These are phyloP conservation scores for Toxotes jaculatrix DNA, from an alignment of 2,113 vertebrate genomes.

Conservation along the genomic window DNA sequence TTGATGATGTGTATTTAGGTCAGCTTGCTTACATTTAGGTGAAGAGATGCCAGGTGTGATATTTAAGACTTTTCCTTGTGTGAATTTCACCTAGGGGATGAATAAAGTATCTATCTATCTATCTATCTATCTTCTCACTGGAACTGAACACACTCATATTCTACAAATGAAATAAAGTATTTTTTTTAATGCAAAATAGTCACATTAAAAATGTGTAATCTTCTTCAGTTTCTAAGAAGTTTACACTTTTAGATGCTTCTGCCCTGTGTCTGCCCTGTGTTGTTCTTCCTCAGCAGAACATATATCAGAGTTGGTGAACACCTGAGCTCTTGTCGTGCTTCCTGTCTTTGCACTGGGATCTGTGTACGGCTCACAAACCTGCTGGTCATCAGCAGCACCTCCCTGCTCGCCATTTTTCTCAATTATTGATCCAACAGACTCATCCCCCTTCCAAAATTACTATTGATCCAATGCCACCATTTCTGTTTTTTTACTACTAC, in stretches of 20 bases:
- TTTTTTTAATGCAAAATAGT: background rate
- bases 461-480: conserved; percentile 55
- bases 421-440: conserved; percentile 55
- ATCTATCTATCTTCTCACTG: no score
- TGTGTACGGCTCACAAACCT: conserved; percentile 7
- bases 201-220: background rate
- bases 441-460: conserved; percentile 52
- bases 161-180: no score
- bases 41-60: background rate
- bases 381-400: background rate
- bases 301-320: background rate
- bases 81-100: no score
- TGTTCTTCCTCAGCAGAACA: background rate
- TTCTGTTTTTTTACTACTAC: conserved; percentile 11
- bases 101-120: no score
- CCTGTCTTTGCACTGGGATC: background rate
- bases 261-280: no score
- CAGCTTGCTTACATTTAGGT: background rate
- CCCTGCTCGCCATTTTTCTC: conserved; percentile 1
- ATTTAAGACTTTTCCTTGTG: background rate
- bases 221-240: no score
- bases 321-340: background rate
- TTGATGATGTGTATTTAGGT: conserved; percentile 8
- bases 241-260: no score
- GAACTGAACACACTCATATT: no score